phyloP scores from a whole-genome alignment of 2,888 invertebrate species.

The Sisyra nigra region DNA sequence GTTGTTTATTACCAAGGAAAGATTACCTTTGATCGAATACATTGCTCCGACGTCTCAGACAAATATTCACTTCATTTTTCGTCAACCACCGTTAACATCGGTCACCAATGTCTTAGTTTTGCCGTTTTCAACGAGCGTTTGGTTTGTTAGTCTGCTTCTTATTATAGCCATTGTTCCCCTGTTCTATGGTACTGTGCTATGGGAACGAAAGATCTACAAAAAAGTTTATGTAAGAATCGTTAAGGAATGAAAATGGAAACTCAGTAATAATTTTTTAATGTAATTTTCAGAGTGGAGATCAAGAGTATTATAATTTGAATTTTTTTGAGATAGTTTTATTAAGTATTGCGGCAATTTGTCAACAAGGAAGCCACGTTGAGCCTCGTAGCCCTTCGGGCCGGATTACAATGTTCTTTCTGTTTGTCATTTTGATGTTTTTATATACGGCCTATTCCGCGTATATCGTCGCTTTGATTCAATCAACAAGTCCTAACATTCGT shows the following conservation, averaged over 20 bases:
- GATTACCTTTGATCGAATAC: no score
- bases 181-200: background rate
- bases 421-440: slow-evolving; percentile 33
- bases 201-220: background rate
- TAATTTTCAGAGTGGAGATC: background rate
- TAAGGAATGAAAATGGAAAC: background rate
- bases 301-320: no score
- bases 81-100: background rate
- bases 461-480: slow-evolving; percentile 48
- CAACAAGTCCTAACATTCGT: slow-evolving; percentile 38
- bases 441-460: slow-evolving; percentile 51
- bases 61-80: background rate
- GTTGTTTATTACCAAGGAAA: no score
- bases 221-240: slow-evolving; percentile 2
- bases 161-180: background rate
- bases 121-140: background rate
- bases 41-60: no score
- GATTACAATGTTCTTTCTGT: slow-evolving; percentile 20
- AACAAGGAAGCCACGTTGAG: slow-evolving; percentile 29
- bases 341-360: slow-evolving; percentile 30
- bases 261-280: background rate
- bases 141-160: background rate
- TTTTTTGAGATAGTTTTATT: slow-evolving; percentile 21
- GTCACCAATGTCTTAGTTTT: background rate
- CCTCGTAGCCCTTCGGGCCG: slow-evolving; percentile 31